phyloP scores from a whole-genome alignment of 2,113 vertebrate species.

The Lanius collurio region DNA sequence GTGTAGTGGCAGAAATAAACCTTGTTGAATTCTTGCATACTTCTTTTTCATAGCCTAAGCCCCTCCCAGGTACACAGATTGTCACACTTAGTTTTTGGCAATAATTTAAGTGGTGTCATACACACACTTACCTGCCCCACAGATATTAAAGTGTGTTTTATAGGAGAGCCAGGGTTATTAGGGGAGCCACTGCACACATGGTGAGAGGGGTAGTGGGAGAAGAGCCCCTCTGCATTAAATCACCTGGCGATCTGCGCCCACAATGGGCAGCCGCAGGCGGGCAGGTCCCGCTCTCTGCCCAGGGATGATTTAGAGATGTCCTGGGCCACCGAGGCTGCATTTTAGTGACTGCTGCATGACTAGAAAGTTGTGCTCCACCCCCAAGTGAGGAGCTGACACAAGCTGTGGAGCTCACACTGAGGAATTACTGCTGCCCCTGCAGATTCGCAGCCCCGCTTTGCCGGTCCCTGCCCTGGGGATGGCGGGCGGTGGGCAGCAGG shows the following conservation, averaged over 20 bases:
- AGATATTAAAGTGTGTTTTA: background rate
- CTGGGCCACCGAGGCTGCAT: background rate
- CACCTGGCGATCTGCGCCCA: too few species aligned
- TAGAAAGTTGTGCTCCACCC: background rate
- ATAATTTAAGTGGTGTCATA: background rate
- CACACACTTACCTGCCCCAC: background rate
- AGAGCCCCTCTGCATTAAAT: background rate
- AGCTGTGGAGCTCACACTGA: too few species aligned
- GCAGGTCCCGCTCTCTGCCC: background rate
- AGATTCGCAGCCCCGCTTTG: background rate
- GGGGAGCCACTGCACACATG: background rate
- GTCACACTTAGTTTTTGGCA: too few species aligned
- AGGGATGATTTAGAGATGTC: background rate
- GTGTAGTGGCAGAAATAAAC: background rate
- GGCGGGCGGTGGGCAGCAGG: rapidly evolving
- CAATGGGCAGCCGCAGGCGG: rapidly evolving
- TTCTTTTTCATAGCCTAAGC: background rate
- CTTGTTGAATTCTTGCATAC: background rate
- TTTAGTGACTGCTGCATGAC: background rate
- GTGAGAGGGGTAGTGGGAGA: background rate
- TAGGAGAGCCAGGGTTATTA: rapidly evolving
- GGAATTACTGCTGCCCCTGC: background rate
- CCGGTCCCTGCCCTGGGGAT: rapidly evolving
- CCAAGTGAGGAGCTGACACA: background rate
- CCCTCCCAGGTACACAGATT: background rate